phyloP scores from a whole-genome alignment of 2,888 invertebrate genomes.

The Patella ulyssiponensis region DNA sequence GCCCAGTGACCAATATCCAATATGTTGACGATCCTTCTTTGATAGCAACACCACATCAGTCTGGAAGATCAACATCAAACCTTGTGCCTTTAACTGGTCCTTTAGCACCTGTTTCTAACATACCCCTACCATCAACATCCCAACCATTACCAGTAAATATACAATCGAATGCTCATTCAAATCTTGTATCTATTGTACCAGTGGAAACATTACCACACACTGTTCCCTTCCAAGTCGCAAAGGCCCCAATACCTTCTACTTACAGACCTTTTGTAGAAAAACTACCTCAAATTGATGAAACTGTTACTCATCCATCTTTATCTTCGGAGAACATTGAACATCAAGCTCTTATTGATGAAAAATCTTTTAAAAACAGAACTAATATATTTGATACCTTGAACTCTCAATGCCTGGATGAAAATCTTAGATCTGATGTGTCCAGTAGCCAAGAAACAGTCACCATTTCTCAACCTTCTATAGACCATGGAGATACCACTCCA shows the following conservation, averaged over 20 bases:
- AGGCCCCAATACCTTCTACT: background rate
- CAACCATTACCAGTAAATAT: background rate
- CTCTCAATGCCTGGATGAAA: background rate
- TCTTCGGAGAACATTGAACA: no score
- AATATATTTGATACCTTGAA: background rate
- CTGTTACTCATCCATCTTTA: no score
- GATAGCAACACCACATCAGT: constrained; percentile 11
- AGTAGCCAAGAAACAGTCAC: background rate
- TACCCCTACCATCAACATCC: background rate
- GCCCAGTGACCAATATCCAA: background rate
- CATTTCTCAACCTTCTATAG: background rate
- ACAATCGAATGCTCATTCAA: background rate
- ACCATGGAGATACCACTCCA: background rate
- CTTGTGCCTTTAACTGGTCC: background rate
- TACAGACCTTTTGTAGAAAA: background rate
- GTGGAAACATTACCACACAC: background rate
- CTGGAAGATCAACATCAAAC: constrained; percentile 12
- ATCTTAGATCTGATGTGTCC: constrained; percentile 2
- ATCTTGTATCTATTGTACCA: background rate
- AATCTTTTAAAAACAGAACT: no score
- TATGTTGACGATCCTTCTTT: background rate
- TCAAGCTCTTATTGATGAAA: no score
- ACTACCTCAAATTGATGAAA: no score
- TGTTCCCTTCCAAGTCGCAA: background rate
- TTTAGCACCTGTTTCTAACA: background rate